phyloP scores from a whole-genome alignment of 2,797 vertebrate species.

The Morelia viridis region DNA sequence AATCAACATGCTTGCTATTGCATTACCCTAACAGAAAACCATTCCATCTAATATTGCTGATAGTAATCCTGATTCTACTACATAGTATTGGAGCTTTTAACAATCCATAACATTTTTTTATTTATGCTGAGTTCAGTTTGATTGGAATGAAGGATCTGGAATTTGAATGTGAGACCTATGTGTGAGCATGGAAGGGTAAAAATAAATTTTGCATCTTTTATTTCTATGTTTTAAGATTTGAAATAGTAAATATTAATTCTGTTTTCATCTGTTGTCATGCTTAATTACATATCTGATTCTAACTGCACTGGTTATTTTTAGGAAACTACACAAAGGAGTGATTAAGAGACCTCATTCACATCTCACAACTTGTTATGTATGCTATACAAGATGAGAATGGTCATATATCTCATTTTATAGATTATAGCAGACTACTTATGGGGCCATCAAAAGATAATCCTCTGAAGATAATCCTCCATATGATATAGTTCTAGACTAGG shows the following conservation, averaged over 20 bases:
- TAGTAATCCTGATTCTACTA: not conserved
- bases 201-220: not conserved
- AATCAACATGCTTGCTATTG: not conserved
- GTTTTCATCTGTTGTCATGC: not conserved
- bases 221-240: not conserved
- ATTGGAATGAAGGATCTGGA: not conserved
- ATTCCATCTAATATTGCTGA: not conserved
- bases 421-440: not conserved
- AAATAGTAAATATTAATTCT: slow-evolving; percentile 4
- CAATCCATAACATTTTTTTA: not conserved
- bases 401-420: not conserved
- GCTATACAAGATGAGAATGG: not conserved
- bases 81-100: not conserved
- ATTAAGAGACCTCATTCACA: not conserved
- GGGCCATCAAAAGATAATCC: not conserved
- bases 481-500: not conserved
- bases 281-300: not conserved
- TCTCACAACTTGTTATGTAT: not conserved
- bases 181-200: slow-evolving; percentile 2
- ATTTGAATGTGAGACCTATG: slow-evolving; percentile 3
- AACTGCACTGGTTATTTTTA: not conserved
- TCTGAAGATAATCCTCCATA: not conserved
- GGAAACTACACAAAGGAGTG: slow-evolving; percentile 13
- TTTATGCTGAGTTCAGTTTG: not conserved
- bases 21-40: not conserved